Evolutionary conservation across 2,797 vertebrate species (phyloP), one percentile per base, ranked within the genome.

Genomic region (Ctenosaura bakeri): DNA sequence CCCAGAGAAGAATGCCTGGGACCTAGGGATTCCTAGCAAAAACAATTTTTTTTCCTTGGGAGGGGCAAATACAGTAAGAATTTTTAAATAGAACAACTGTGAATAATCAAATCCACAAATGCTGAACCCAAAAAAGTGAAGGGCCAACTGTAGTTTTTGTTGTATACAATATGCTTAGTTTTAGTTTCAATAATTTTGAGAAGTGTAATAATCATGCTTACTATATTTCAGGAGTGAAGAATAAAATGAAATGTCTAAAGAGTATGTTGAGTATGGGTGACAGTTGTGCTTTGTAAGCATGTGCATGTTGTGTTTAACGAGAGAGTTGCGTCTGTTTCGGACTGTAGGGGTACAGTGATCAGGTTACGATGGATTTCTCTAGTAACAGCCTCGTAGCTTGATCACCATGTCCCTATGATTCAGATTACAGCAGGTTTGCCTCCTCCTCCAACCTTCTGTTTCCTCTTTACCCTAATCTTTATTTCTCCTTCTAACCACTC

Each of bases 231-330:
- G 97, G 97, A 77, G 90, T 95, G 94, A 97, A 98, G 96, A 97
- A 97, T 91, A 98, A 97, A 94, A 95, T 97, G 97, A 96, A 97
- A 93, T 97, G 85, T 90, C 92, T 97, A 85, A 97, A 97, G 97
- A 97, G 97, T 98, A 98, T 94, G 97, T 97, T 92, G 64, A 88
- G 73, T 20, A 26, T 83, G 64, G 91, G 69, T 91, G 94, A 62
- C 64, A 96, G 95, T 29, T 0, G 94, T 96, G 96, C 62, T 87
- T 88, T 89, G 80, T n/a, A 59, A 94, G 96, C 96, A 95, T 96
- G 97, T 77, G 32, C 89, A 69, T 91, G 91, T 81, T 29, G 93
- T 93, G 92, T 94, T 66, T 83, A 94, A 86, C 93, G 94, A 82
- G 92, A 92, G 90, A 91, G 62, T 35, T 91, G 93, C 87, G 8